Evolutionary conservation across 1,140 invertebrate genomes (phyloP), one percentile per base, ranked within the genome.

Genomic region (Meloidogyne chitwoodi): DNA sequence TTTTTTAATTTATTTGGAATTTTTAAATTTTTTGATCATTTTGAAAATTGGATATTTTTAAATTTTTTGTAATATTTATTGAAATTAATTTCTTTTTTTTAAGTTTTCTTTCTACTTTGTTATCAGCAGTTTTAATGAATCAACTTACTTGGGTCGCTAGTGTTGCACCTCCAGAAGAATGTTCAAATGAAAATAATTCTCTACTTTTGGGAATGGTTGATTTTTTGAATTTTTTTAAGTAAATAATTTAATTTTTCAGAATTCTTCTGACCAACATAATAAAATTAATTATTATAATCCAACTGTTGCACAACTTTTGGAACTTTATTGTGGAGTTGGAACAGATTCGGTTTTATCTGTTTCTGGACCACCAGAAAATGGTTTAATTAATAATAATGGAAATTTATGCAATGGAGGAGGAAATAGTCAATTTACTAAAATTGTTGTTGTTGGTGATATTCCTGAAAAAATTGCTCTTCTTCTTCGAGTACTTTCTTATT

Each of bases 121-220:
- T 80, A 29, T 80, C 79, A 14, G 48, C 80, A 27, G 79, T 80
- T 16, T 65, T 80, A 19, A 80, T 80, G 79, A 80, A 80, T n/a
- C 79, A 80, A 65, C 61, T 81, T n/a, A 61, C 78, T 1, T 80
- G 79, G 79, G 70, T 80, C 22, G 79, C 79, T 6, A 77, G 73
- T 72, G 79, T 80, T 63, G 79, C 79, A 38, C 77, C 78, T 16
- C 79, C 79, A 26, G 79, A 76, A 48, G 74, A 76, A 12, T 70
- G 66, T 22, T 38, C 38, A 19, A 19, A 67, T n/a, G 31, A 82
- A 27, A 26, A 67, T 34, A 44, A 76, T 26, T 80, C 79, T 24
- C 27, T 80, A 27, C 31, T 80, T 16, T 56, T 80, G 16, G 79
- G 79, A 61, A 82, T 81, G 48, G 79, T 80, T 65, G 29, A 61